Conservation (phyloP, 1,140 invertebrate species). For the Berghia stephanieae region DNA sequence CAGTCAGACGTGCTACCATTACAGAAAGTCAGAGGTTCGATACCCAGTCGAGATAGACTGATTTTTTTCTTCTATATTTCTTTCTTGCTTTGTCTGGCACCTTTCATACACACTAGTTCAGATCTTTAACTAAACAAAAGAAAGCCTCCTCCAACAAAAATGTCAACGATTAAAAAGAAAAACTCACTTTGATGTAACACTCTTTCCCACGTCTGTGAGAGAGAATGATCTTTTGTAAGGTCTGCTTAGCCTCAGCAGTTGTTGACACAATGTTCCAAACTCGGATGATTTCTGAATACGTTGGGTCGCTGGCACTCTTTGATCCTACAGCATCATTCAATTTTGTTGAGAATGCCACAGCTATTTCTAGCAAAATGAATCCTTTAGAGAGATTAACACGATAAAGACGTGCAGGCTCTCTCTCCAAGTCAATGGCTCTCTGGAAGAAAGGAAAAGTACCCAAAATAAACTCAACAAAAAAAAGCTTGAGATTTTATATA, state of each 20-base stretch:
- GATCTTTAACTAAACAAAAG: too few species aligned
- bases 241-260: conserved; percentile 18
- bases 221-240: conserved; percentile 48
- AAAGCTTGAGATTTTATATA: conserved; percentile 14
- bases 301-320: conserved; percentile 28
- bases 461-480: conserved; percentile 41
- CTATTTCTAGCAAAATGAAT: conserved; percentile 58
- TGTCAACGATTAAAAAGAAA: not conserved
- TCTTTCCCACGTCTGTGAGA: conserved; percentile 54
- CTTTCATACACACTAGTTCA: not conserved
- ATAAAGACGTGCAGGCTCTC: too few species aligned
- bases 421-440: too few species aligned
- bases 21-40: too few species aligned
- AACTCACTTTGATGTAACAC: conserved; percentile 49
- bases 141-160: too few species aligned
- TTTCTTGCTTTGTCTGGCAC: not conserved
- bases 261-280: conserved; percentile 61
- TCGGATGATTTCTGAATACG: conserved; percentile 60
- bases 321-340: conserved; percentile 49
- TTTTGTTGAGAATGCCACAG: conserved; percentile 58
- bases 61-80: not conserved
- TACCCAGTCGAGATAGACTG: too few species aligned
- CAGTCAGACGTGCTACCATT: too few species aligned
- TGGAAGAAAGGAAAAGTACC: conserved; percentile 50
- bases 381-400: conserved; percentile 52